phyloP scores from a whole-genome alignment of 2,113 vertebrate genomes.

The Patagioenas fasciata region DNA sequence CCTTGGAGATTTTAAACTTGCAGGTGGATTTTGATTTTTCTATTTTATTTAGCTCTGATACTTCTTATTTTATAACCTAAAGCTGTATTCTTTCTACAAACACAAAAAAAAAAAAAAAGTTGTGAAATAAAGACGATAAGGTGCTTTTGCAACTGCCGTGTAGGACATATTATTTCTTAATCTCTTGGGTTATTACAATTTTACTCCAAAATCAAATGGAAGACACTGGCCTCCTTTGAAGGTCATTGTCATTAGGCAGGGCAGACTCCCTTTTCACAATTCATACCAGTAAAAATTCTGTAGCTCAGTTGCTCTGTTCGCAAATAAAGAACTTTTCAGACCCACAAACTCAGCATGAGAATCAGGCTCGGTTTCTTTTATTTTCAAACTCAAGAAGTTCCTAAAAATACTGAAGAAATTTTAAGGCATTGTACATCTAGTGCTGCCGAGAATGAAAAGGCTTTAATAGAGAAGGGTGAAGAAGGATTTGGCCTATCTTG shows the following conservation, averaged over 20 bases:
- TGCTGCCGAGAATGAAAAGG: neutral
- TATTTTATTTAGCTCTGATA: neutral
- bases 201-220: neutral
- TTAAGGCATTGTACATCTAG: neutral
- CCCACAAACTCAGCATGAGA: neutral
- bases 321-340: neutral
- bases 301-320: neutral
- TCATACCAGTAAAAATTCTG: neutral
- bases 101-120: neutral
- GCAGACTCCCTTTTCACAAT: neutral
- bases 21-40: neutral
- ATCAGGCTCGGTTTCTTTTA: neutral
- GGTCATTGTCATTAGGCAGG: neutral
- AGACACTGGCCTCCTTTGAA: neutral
- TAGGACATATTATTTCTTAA: neutral
- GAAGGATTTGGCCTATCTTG: neutral
- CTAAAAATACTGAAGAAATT: neutral
- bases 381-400: neutral
- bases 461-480: neutral
- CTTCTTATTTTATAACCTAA: neutral
- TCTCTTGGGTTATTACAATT: neutral
- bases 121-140: neutral
- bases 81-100: neutral
- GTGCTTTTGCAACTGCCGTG: neutral
- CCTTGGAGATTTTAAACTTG: neutral